phyloP scores from a whole-genome alignment of 2,113 vertebrate genomes.

The Gila orcuttii region DNA sequence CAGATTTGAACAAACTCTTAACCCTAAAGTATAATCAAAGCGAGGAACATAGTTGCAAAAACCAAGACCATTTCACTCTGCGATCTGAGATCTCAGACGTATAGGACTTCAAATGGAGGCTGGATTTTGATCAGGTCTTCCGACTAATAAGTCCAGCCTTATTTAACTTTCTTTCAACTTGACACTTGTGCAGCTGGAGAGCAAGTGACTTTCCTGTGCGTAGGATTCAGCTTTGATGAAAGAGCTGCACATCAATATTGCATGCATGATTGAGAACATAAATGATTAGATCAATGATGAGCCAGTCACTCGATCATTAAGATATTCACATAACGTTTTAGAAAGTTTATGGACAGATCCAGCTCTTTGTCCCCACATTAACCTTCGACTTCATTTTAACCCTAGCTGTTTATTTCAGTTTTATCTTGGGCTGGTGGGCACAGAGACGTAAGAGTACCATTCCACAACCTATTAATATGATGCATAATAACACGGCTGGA shows the following conservation, averaged over 20 bases:
- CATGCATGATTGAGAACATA: constrained; percentile 21
- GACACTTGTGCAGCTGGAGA: background rate
- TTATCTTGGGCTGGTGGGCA: background rate
- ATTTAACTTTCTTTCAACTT: constrained; percentile 26
- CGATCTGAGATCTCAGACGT: background rate
- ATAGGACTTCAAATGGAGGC: background rate
- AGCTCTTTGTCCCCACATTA: background rate
- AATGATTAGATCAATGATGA: background rate
- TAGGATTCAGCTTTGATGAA: constrained; percentile 8
- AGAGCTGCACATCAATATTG: constrained; percentile 20
- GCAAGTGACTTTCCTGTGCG: constrained; percentile 20
- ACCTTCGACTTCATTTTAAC: background rate
- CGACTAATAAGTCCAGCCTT: background rate
- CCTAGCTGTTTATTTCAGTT: background rate
- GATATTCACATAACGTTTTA: constrained; percentile 1
- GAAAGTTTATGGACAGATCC: background rate
- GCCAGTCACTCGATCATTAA: background rate
- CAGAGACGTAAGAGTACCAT: background rate
- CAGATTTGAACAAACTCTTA: background rate
- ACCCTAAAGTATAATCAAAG: background rate
- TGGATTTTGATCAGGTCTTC: constrained; percentile 24
- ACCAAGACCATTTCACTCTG: background rate
- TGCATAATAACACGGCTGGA: background rate
- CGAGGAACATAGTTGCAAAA: background rate
- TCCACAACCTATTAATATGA: background rate